These are phyloP conservation scores for Syrmaticus mikado DNA, from an alignment of 2,113 vertebrate species.

Conservation along the genomic window DNA sequence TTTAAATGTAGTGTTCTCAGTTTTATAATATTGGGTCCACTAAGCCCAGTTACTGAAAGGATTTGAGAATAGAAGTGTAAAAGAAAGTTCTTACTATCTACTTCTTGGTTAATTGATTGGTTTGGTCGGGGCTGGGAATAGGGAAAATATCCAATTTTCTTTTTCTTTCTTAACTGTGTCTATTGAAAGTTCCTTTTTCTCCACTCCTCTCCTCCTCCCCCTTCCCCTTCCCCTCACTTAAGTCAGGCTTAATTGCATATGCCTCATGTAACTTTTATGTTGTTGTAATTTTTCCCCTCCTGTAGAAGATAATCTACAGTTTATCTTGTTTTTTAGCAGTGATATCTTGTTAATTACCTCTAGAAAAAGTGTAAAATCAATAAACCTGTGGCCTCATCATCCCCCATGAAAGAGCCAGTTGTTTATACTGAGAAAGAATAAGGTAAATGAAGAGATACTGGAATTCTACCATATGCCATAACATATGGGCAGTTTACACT, in stretches of 20 bases:
- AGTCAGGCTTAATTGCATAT: not conserved
- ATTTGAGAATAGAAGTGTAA: not conserved
- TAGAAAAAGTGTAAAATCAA: not conserved
- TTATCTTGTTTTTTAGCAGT: not conserved
- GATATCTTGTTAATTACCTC: not conserved
- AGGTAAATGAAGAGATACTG: slow-evolving; percentile 5
- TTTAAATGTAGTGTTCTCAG: not conserved
- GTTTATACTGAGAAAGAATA: slow-evolving; percentile 37
- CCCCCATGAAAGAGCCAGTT: slow-evolving; percentile 36
- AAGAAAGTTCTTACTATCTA: not conserved
- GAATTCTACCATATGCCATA: slow-evolving; percentile 56
- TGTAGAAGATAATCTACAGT: not conserved
- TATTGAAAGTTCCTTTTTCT: not conserved
- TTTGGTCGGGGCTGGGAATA: accelerated
- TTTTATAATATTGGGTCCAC: not conserved
- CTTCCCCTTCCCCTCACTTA: no score
- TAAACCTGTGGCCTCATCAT: not conserved
- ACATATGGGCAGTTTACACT: slow-evolving; percentile 52
- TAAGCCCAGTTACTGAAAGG: not conserved
- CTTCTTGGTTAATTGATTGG: accelerated
- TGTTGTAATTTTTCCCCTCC: not conserved
- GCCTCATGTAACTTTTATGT: not conserved
- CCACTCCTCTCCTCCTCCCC: no score
- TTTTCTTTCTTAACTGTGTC: not conserved
- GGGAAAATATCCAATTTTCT: not conserved